Percentiles rank a stretch among this genome's conserved stretches.
Conservation (phyloP, 1,140 invertebrate species). For the Halesus radiatus region DNA sequence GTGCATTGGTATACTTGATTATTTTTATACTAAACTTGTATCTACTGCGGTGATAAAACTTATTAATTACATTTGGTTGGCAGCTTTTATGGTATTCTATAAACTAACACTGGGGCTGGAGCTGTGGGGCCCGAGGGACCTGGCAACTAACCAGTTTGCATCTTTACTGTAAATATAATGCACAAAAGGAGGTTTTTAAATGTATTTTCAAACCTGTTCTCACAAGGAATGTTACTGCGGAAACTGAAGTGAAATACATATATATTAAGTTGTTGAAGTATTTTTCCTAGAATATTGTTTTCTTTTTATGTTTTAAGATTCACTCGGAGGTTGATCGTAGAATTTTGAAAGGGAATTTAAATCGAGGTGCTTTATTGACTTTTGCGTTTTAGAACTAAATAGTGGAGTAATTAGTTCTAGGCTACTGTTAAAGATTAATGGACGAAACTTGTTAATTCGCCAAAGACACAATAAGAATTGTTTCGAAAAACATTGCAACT, state of each 20-base stretch:
- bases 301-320: constrained; percentile 17
- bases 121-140: too few species aligned
- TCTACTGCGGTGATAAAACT: too few species aligned
- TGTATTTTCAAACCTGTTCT: not conserved
- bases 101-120: too few species aligned
- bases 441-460: not conserved
- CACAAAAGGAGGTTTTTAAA: not conserved
- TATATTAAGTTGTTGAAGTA: not conserved
- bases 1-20: too few species aligned
- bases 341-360: constrained; percentile 13
- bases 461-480: too few species aligned
- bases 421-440: not conserved
- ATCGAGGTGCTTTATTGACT: constrained; percentile 16
- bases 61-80: too few species aligned
- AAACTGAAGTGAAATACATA: constrained; percentile 3
- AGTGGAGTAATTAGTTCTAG: constrained; percentile 5
- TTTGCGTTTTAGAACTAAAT: constrained; percentile 10
- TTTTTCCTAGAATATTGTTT: constrained; percentile 13
- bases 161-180: not conserved
- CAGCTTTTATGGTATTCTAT: too few species aligned
- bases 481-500: not conserved
- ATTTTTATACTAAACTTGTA: too few species aligned
- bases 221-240: not conserved
- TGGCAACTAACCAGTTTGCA: not conserved
- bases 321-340: not conserved